Conservation (phyloP, 1,140 invertebrate species). For the Apocrypta bakeri region DNA sequence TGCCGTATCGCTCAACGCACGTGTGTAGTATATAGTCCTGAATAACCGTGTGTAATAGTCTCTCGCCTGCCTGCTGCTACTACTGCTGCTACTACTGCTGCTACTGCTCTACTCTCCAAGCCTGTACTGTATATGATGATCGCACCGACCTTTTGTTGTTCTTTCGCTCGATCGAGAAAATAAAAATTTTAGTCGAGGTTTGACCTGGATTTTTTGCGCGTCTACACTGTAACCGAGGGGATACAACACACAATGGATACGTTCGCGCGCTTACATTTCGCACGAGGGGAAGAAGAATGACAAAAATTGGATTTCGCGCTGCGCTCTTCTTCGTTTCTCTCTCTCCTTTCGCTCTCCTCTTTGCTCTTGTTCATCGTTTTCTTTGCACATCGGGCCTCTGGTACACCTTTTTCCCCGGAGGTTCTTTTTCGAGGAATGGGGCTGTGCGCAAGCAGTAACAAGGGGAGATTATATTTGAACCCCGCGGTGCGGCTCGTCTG, state of each 20-base stretch:
- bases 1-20: not conserved
- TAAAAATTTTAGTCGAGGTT: constrained; percentile 37
- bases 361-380: not conserved
- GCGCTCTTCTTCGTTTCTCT: not conserved
- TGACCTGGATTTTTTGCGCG: constrained; percentile 49
- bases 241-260: not conserved
- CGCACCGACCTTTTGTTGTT: not conserved
- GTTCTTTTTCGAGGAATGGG: not conserved
- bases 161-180: constrained; percentile 2
- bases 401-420: not conserved
- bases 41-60: not conserved
- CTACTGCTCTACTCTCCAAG: not conserved
- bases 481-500: not conserved
- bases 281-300: constrained; percentile 23
- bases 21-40: not conserved
- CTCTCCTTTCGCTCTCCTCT: not conserved
- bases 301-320: constrained; percentile 31
- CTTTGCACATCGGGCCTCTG: not conserved
- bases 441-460: not conserved
- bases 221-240: not conserved
- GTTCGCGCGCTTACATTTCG: too few species aligned
- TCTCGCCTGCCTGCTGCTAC: constrained; percentile 24
- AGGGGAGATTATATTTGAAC: constrained; percentile 33
- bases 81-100: constrained; percentile 29
- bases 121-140: not conserved